Evolutionary conservation across 2,113 vertebrate genomes (phyloP), one percentile per base, ranked within the genome.

Genomic region (Rhagologus leucostigma): DNA sequence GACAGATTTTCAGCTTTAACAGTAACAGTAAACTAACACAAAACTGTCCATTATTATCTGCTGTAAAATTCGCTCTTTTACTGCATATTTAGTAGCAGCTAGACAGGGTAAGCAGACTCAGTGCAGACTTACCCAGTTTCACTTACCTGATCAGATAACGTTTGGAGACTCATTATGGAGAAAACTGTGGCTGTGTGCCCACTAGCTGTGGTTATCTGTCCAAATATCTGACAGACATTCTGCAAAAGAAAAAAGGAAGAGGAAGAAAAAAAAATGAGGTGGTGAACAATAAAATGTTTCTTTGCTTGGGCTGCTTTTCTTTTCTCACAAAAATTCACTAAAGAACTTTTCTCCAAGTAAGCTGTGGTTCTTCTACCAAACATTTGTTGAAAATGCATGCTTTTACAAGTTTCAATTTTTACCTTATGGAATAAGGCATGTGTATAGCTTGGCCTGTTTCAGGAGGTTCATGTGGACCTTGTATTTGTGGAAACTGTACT

Each of bases 231-330:
- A 90, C 42, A 95, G 63, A 42, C 16, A 16, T 75, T 84, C 86
- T 95, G 80, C 69, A 95, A 87, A 69, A 92, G 47, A 89, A 84
- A 85, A 75, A 84, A 65, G 41, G 56, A 95, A 81, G 84, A 94
- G 33, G 67, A 91, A 81, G 24, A 37, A 90, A 10, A 16, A 68
- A 88, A 90, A 78, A 63, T 32, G 22, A 74, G 39, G 33, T 46
- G 80, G 12, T n/a, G 29, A 94, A 91, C 49, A 84, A 75, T 44
- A 78, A 88, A 89, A 52, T 50, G 27, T 19, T 74, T 92, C 57
- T 90, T 93, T 90, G 39, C 62, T 89, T 74, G 64, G 60, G 56
- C 68, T 84, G 55, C 42, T 87, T 85, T 85, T 46, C 18, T 87
- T 63, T 76, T 78, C 57, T 30, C 53, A 46, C 29, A 49, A 83